Evolutionary conservation across 1,140 invertebrate genomes (phyloP).

Genomic region (Orius insidiosus): DNA sequence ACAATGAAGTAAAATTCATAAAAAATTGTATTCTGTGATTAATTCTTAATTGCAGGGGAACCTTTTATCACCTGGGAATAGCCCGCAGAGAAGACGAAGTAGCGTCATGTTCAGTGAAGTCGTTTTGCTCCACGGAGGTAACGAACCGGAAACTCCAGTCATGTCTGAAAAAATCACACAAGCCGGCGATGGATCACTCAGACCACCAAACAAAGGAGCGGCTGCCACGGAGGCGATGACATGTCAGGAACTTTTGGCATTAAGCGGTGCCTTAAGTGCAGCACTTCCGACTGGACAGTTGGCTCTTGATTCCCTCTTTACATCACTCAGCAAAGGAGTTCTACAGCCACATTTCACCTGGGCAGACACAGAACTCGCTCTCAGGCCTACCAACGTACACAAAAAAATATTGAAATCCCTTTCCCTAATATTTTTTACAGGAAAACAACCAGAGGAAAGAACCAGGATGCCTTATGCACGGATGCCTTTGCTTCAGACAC

Average conservation of each 20-base stretch:
- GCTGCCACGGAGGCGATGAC: constrained; percentile 44
- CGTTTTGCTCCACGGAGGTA: constrained; percentile 46
- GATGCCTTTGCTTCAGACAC: constrained; percentile 17
- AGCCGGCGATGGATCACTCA: constrained; percentile 36
- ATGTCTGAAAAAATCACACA: constrained; percentile 79
- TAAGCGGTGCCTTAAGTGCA: constrained; percentile 77
- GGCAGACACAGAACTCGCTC: constrained; percentile 14
- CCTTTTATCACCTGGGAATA: constrained; percentile 1
- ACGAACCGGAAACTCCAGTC: constrained; percentile 48
- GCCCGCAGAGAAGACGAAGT: constrained; percentile 35
- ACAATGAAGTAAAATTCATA: neutral
- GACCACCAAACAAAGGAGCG: constrained; percentile 9
- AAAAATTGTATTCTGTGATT: neutral
- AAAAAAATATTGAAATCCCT: neutral
- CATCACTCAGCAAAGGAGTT: constrained; percentile 52
- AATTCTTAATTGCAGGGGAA: constrained; percentile 3
- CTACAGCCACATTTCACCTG: constrained; percentile 17
- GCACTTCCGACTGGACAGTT: constrained; percentile 76
- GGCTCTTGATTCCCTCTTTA: constrained; percentile 60
- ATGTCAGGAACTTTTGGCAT: constrained; percentile 76
- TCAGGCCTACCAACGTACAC: constrained; percentile 7
- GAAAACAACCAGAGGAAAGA: constrained; percentile 11
- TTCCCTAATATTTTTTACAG: neutral
- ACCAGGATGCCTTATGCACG: constrained; percentile 14
- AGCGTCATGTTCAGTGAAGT: constrained; percentile 79